Evolutionary conservation across 2,113 vertebrate species (phyloP), one percentile per base, ranked within the genome.

Genomic region (Heliornis fulica): DNA sequence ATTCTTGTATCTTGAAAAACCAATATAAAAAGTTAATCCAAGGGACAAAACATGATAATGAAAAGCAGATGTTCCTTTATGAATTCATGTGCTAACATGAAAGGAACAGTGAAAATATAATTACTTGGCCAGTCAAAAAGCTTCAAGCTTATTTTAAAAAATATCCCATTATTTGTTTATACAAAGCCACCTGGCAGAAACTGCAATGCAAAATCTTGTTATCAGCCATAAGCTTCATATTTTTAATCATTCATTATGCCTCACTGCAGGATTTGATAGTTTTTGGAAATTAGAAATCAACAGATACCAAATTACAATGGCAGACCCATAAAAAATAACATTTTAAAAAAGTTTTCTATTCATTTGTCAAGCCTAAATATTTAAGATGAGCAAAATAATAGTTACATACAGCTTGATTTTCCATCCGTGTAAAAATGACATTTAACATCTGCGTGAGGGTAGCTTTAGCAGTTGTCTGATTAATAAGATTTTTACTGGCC

Each of bases 401-500:
- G 19, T 36, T 70, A 98, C 99, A 97, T 96, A 99, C 99, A 75
- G 99, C 99, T 97, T 99, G 99, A 96, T 98, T 99, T 96, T 99
- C 99, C 99, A 99, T 99, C 93, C 99, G 98, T 32, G 98, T 99
- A 92, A 99, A 99, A 98, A 99, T 99, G 48, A 99, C 99, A 25
- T 99, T 99, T 95, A 99, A 98, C 99, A 99, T 99, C 97, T 99
- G 99, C 2, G 99, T 99, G 60, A 99, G 98, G 6, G 99, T 99
- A 93, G 99, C 99, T 97, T 99, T 99, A 81, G 99, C 99, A 7
- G 99, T 99, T 92, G 99, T 99, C 97, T 99, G 99, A 97, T 99
- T 99, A 98, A 99, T 99, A 96, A 99, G 99, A 97, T 99, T 99
- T 96, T 99, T 99, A 97, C 99, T 99, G 96, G 99, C 99, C 97